phyloP scores from a whole-genome alignment of 2,888 invertebrate genomes.

The Athalia cordata region DNA sequence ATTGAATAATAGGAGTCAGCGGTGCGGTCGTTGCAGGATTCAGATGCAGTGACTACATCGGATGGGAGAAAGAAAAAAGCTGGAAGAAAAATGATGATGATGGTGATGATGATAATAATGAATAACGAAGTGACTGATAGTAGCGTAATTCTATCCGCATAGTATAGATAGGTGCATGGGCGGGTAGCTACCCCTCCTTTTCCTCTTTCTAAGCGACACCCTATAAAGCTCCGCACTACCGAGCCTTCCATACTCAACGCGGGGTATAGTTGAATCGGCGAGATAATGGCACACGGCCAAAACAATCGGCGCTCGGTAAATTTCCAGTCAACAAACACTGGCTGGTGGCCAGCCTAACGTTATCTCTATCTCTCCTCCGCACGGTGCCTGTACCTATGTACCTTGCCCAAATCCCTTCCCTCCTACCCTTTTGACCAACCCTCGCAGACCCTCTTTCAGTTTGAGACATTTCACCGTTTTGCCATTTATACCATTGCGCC shows the following conservation, averaged over 20 bases:
- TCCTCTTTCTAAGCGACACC: slow-evolving; percentile 34
- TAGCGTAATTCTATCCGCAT: slow-evolving; percentile 53
- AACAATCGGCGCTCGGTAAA: slow-evolving; percentile 70
- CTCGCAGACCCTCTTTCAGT: slow-evolving; percentile 45
- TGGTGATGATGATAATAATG: slow-evolving; percentile 45
- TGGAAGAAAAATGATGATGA: slow-evolving; percentile 52
- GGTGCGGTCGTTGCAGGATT: too few species aligned
- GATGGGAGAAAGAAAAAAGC: neutral
- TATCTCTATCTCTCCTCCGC: slow-evolving; percentile 45
- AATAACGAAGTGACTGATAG: slow-evolving; percentile 54
- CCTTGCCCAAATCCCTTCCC: slow-evolving; percentile 25
- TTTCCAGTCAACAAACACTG: slow-evolving; percentile 72
- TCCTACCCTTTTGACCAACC: slow-evolving; percentile 14
- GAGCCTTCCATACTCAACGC: neutral
- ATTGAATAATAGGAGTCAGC: slow-evolving; percentile 9
- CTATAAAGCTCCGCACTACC: slow-evolving; percentile 35
- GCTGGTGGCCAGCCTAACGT: slow-evolving; percentile 61
- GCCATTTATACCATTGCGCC: slow-evolving; percentile 16
- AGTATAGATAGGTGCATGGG: too few species aligned
- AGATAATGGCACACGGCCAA: slow-evolving; percentile 69
- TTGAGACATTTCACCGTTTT: slow-evolving; percentile 56
- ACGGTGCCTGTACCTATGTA: neutral
- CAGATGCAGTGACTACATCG: neutral
- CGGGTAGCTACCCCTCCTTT: slow-evolving; percentile 29
- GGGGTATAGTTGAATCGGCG: slow-evolving; percentile 43